These are phyloP conservation scores for Syndactyla subalaris DNA, from an alignment of 2,797 vertebrate genomes.

Conservation along the genomic window DNA sequence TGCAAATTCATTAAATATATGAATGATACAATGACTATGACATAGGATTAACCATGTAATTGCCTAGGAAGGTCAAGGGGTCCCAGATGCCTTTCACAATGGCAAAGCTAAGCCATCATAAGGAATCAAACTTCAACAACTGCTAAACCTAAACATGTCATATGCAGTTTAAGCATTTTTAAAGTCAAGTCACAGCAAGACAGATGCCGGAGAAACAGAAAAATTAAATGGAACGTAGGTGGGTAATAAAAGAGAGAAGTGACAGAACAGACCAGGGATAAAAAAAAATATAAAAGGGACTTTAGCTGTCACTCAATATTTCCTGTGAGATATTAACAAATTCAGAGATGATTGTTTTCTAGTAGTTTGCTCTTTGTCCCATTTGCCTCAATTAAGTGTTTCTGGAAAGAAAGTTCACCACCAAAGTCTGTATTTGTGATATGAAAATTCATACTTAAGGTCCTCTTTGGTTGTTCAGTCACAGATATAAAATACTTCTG, in stretches of 20 bases:
- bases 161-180: slow-evolving; percentile 21
- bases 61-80: background rate
- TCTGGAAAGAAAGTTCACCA: background rate
- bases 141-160: background rate
- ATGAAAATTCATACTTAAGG: background rate
- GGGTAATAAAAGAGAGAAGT: slow-evolving; percentile 41
- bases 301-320: slow-evolving; percentile 36
- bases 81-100: background rate
- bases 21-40: background rate
- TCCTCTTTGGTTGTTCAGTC: background rate
- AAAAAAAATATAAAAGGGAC: background rate
- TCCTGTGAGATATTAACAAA: slow-evolving; percentile 33
- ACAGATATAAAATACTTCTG: background rate
- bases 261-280: slow-evolving; percentile 38
- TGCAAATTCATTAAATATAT: background rate
- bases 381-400: background rate
- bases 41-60: background rate
- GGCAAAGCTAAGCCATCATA: background rate
- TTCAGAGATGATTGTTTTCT: background rate
- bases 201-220: slow-evolving; percentile 32
- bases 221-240: slow-evolving; percentile 45
- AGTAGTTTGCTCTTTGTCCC: background rate
- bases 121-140: background rate
- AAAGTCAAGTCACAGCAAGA: slow-evolving; percentile 37
- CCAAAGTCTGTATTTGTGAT: background rate